Percentiles rank a stretch among this genome's conserved stretches.
Evolutionary conservation across 2,113 vertebrate species (phyloP).

Genomic region (Paraplagusia blochii): DNA sequence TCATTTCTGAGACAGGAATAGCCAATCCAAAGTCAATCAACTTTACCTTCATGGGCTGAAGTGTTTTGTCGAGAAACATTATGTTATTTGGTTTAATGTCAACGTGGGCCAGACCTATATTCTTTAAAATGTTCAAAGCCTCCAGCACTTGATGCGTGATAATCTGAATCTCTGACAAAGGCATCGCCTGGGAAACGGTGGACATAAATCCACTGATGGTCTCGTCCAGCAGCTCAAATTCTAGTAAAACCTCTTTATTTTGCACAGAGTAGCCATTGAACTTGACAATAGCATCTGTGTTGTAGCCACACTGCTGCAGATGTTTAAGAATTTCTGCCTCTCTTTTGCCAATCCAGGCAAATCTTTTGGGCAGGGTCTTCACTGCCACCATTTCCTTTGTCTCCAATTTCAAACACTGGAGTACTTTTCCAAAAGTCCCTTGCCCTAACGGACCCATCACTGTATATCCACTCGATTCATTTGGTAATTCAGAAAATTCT

Average conservation of each 20-base stretch:
- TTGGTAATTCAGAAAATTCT: neutral
- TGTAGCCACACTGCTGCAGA: neutral
- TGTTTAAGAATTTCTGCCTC: neutral
- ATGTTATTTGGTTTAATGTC: slow-evolving; percentile 5
- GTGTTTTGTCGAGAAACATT: neutral
- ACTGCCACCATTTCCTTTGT: neutral
- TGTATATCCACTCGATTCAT: neutral
- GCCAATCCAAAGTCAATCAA: slow-evolving; percentile 9
- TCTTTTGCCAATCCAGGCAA: neutral
- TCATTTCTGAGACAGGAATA: neutral
- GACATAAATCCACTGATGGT: neutral
- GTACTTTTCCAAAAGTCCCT: neutral
- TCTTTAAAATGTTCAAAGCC: neutral
- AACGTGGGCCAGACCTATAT: neutral
- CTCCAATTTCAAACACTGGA: neutral
- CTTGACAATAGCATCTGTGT: neutral
- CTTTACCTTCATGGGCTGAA: neutral
- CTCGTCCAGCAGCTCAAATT: slow-evolving; percentile 1
- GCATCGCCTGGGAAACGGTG: neutral
- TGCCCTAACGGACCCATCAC: neutral
- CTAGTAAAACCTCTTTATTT: neutral
- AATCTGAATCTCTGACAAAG: neutral
- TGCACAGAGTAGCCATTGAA: neutral
- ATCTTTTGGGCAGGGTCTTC: neutral
- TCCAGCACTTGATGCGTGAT: neutral